Evolutionary conservation across 2,888 invertebrate genomes (phyloP).

Genomic region (Hirtodrosophila confusa): DNA sequence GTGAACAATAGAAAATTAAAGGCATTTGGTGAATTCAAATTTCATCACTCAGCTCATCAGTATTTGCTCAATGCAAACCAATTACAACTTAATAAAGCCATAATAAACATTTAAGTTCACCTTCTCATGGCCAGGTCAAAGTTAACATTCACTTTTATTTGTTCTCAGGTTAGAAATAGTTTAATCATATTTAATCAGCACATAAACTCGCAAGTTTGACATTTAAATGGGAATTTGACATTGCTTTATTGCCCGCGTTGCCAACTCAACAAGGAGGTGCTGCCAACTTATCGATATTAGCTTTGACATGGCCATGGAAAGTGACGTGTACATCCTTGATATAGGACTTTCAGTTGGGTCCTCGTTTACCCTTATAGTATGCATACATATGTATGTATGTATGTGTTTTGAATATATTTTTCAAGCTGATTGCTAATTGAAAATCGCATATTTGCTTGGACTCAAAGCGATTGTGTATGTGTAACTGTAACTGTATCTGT

Average conservation of each 20-base stretch:
- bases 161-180: background rate
- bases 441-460: constrained; percentile 47
- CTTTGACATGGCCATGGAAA: background rate
- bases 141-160: constrained; percentile 5
- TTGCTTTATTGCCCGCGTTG: no score
- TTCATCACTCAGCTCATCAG: constrained; percentile 18
- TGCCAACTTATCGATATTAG: no score
- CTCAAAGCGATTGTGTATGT: constrained; percentile 33
- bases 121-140: constrained; percentile 1
- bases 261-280: no score
- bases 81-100: constrained; percentile 59
- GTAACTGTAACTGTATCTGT: constrained; percentile 14
- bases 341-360: constrained; percentile 17
- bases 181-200: no score
- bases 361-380: constrained; percentile 7
- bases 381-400: no score
- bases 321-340: constrained; percentile 34
- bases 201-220: no score
- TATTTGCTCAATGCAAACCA: constrained; percentile 34
- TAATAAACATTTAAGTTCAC: constrained; percentile 11
- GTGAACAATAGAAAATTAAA: constrained; percentile 64
- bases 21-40: constrained; percentile 66
- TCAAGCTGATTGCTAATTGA: constrained; percentile 36
- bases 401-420: constrained; percentile 2
- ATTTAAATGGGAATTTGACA: no score